These are phyloP conservation scores for Drosophila sp. DNA, from an alignment of 1,140 invertebrate species.

Conservation along the genomic window DNA sequence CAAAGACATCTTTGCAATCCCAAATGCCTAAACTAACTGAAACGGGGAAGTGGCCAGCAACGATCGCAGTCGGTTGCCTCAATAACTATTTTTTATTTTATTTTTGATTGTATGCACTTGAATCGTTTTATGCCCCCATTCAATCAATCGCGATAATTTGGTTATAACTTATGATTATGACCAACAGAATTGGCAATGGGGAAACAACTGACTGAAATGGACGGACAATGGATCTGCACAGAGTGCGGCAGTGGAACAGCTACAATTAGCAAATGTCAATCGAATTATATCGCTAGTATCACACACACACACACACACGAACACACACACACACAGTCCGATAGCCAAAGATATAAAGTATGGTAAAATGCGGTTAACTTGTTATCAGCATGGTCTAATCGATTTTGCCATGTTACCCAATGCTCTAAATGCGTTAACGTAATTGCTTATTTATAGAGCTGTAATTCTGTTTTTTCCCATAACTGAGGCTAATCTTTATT, in stretches of 20 bases:
- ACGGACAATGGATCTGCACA: slow-evolving; percentile 6
- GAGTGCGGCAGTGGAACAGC: slow-evolving; percentile 8
- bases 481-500: slow-evolving; percentile 60
- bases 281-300: slow-evolving; percentile 8
- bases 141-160: slow-evolving; percentile 36
- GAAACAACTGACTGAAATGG: background rate
- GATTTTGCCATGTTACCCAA: background rate
- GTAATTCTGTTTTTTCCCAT: slow-evolving; percentile 35
- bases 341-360: background rate
- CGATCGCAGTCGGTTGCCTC: slow-evolving; percentile 16
- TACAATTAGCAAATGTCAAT: slow-evolving; percentile 1
- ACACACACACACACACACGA: background rate
- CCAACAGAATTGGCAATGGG: slow-evolving; percentile 13
- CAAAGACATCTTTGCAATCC: slow-evolving; percentile 55
- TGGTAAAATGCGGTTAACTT: too few relatives aligned
- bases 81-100: slow-evolving; percentile 43
- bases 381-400: slow-evolving; percentile 19
- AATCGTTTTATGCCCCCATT: slow-evolving; percentile 42
- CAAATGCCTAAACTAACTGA: slow-evolving; percentile 50
- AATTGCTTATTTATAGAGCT: slow-evolving; percentile 50
- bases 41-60: slow-evolving; percentile 1
- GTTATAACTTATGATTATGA: slow-evolving; percentile 26
- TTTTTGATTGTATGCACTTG: slow-evolving; percentile 44
- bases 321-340: background rate
- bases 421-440: background rate